Conservation (phyloP, 1,140 invertebrate genomes). For the Gryllus bimaculatus region DNA sequence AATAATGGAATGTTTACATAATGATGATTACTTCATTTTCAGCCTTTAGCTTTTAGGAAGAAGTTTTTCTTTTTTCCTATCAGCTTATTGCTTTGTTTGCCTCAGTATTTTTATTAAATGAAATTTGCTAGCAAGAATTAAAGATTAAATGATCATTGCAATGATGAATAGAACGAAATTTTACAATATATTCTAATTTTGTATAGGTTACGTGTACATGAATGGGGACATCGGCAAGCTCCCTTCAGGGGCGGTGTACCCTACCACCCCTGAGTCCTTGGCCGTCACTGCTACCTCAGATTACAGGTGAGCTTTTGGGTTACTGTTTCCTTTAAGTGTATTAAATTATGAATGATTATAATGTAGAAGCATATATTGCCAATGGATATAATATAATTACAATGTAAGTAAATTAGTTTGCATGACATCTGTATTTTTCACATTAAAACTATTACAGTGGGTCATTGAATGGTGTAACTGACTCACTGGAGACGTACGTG, state of each 20-base stretch:
- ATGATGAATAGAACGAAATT: neutral
- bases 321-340: neutral
- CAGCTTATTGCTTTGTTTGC: too few species aligned
- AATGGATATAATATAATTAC: neutral
- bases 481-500: constrained; percentile 27
- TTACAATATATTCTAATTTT: neutral
- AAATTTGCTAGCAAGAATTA: neutral
- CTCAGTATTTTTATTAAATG: neutral
- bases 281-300: constrained; percentile 31
- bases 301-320: constrained; percentile 24
- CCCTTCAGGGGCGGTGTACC: constrained; percentile 52
- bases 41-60: too few species aligned
- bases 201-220: constrained; percentile 60
- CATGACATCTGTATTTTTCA: neutral
- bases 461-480: constrained; percentile 32
- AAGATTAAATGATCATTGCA: neutral
- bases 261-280: constrained; percentile 45
- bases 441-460: constrained; percentile 24
- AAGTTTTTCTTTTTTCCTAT: too few species aligned
- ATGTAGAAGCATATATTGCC: neutral
- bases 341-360: neutral
- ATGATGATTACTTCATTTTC: too few species aligned
- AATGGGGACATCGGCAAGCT: constrained; percentile 66
- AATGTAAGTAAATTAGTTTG: neutral
- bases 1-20: too few species aligned